phyloP scores from a whole-genome alignment of 2,797 vertebrate species.

The Sebastes elongatus region DNA sequence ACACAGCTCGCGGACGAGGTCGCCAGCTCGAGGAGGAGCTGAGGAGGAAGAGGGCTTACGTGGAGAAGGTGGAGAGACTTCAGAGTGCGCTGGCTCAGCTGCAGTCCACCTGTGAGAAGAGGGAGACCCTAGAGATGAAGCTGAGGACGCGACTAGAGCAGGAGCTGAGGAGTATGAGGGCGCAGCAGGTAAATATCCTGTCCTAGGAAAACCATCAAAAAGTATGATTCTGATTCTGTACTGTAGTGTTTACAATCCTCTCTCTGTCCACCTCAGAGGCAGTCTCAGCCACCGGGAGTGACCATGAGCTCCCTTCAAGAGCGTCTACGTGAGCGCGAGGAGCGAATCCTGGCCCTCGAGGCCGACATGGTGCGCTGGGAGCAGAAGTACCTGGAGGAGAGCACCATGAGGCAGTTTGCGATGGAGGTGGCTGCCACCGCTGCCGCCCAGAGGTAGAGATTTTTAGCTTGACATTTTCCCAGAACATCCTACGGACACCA shows the following conservation, averaged over 20 bases:
- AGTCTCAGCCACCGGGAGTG: constrained; percentile 61
- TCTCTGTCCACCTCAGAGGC: constrained; percentile 65
- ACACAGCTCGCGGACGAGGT: constrained; percentile 84
- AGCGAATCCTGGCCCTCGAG: constrained; percentile 94
- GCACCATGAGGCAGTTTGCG: constrained; percentile 98
- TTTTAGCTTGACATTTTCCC: neutral
- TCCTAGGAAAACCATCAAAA: neutral
- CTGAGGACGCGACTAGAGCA: constrained; percentile 94
- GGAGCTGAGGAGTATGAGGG: constrained; percentile 92
- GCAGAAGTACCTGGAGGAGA: constrained; percentile 97
- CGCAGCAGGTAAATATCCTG: constrained; percentile 88
- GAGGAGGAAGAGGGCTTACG: constrained; percentile 91
- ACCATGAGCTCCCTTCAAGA: constrained; percentile 85
- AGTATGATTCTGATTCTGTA: neutral
- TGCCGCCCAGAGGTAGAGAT: constrained; percentile 88
- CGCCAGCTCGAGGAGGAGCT: constrained; percentile 91
- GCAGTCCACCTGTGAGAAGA: constrained; percentile 95
- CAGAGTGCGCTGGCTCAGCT: constrained; percentile 95
- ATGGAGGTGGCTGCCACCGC: constrained; percentile 98
- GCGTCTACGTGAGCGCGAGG: constrained; percentile 93
- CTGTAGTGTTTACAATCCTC: neutral
- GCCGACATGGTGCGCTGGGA: constrained; percentile 99
- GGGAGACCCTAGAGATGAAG: constrained; percentile 92
- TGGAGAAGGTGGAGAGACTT: constrained; percentile 94
- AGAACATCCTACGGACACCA: neutral